A percentile compares a stretch with the other conserved stretches of the same genome.
These are phyloP conservation scores for Nesidiocoris tenuis DNA, from an alignment of 2,888 invertebrate genomes.

Conservation along the genomic window DNA sequence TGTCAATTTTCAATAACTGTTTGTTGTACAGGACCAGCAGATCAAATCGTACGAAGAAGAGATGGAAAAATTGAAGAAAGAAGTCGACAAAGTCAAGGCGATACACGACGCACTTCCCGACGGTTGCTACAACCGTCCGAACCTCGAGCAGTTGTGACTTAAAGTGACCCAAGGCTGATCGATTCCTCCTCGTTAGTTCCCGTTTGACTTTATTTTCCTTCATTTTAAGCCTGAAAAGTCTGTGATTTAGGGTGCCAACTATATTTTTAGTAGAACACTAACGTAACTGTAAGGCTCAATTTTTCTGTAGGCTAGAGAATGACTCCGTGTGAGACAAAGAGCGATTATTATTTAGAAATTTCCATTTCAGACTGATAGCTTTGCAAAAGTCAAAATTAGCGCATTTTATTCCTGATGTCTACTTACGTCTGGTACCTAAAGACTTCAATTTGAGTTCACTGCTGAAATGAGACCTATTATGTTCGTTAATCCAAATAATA, in stretches of 20 bases:
- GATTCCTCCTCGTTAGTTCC: background rate
- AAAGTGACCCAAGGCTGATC: slow-evolving; percentile 38
- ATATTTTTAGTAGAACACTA: background rate
- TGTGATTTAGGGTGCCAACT: slow-evolving; percentile 38
- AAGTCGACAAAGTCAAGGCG: slow-evolving; percentile 79
- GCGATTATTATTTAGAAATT: too few species aligned
- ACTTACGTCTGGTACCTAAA: too few species aligned
- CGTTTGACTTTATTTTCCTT: background rate
- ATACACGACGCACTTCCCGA: slow-evolving; percentile 78
- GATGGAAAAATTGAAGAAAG: slow-evolving; percentile 65
- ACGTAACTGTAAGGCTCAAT: background rate
- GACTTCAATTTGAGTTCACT: too few species aligned
- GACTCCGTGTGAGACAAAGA: too few species aligned
- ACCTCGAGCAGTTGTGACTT: slow-evolving; percentile 61
- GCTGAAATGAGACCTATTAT: too few species aligned
- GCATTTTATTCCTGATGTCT: too few species aligned
- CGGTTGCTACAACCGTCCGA: slow-evolving; percentile 74
- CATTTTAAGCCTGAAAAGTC: slow-evolving; percentile 11
- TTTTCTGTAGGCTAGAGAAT: background rate
- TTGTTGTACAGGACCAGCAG: slow-evolving; percentile 60
- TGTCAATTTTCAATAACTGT: background rate
- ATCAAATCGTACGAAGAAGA: slow-evolving; percentile 79
- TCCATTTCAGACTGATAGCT: too few species aligned
- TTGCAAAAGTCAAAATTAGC: too few species aligned
- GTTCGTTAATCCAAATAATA: too few species aligned